Percentiles rank a stretch among this genome's conserved stretches.
These are phyloP conservation scores for Pitangus sulphuratus DNA, from an alignment of 2,797 vertebrate species.

Conservation along the genomic window DNA sequence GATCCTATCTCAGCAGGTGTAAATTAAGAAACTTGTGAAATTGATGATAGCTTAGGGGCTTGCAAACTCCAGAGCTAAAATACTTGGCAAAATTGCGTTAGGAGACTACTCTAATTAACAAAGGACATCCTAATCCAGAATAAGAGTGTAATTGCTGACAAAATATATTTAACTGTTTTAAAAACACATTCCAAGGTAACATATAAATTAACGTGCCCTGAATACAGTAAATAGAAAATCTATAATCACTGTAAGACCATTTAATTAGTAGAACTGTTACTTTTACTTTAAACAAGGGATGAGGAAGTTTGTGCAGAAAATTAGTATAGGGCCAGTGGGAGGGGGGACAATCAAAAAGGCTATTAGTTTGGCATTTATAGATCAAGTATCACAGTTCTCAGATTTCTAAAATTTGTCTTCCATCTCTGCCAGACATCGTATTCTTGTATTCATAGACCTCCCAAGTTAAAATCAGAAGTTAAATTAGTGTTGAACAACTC, in stretches of 20 bases:
- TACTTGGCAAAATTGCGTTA: constrained; percentile 70
- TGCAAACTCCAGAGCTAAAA: constrained; percentile 56
- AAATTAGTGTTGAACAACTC: neutral
- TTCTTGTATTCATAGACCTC: neutral
- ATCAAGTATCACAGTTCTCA: neutral
- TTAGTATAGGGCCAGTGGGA: neutral
- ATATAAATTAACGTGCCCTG: neutral
- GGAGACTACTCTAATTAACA: constrained; percentile 74
- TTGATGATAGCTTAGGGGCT: constrained; percentile 36
- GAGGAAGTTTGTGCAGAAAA: neutral
- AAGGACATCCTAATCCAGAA: constrained; percentile 65
- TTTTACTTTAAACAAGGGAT: neutral
- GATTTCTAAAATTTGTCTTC: neutral
- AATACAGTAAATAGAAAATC: neutral
- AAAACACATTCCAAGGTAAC: neutral
- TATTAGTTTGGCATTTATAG: neutral
- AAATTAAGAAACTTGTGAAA: constrained; percentile 66
- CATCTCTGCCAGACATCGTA: neutral
- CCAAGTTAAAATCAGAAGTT: neutral
- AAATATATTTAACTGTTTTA: constrained; percentile 24
- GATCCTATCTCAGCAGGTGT: constrained; percentile 72
- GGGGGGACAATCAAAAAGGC: neutral
- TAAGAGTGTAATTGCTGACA: constrained; percentile 42
- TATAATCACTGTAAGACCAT: neutral
- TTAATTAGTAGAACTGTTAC: neutral